Conservation (phyloP, 2,113 vertebrate species). For the Beaufortia kweichowensis region DNA sequence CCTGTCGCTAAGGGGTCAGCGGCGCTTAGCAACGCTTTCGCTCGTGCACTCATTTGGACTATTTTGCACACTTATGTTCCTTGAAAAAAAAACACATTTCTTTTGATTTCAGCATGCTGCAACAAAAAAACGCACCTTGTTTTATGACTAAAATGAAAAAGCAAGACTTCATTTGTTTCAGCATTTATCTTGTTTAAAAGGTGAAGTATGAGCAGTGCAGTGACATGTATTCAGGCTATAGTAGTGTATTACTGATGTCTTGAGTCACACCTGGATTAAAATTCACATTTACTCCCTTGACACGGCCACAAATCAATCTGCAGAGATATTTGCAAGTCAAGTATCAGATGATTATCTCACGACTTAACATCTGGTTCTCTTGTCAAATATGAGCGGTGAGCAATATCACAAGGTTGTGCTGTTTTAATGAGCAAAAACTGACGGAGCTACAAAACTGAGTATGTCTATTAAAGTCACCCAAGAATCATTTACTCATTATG, state of each 20-base stretch:
- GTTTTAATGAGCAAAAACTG: not conserved
- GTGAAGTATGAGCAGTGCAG: constrained; percentile 16
- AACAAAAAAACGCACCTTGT: constrained; percentile 2
- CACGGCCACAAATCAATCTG: constrained; percentile 29
- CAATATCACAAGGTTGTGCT: too few relatives aligned
- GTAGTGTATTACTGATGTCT: constrained; percentile 48
- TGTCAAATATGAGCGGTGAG: too few relatives aligned
- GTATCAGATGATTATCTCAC: too few relatives aligned
- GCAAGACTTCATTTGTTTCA: constrained; percentile 47
- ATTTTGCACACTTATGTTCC: constrained; percentile 44
- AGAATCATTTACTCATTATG: too few relatives aligned
- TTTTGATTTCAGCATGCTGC: constrained; percentile 1
- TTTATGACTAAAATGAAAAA: not conserved
- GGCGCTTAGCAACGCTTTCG: constrained; percentile 62
- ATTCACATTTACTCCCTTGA: constrained; percentile 18
- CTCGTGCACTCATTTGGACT: constrained; percentile 51
- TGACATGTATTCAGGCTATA: constrained; percentile 43
- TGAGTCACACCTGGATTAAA: constrained; percentile 41
- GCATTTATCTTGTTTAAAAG: constrained; percentile 42
- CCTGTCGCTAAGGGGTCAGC: constrained; percentile 61
- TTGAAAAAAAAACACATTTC: constrained; percentile 23
- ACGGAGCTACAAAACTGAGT: too few relatives aligned
- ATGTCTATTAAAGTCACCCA: too few relatives aligned
- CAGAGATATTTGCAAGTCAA: not conserved
- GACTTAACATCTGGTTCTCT: too few relatives aligned